Evolutionary conservation across 2,888 invertebrate genomes (phyloP).

Genomic region (Meteorus colon): DNA sequence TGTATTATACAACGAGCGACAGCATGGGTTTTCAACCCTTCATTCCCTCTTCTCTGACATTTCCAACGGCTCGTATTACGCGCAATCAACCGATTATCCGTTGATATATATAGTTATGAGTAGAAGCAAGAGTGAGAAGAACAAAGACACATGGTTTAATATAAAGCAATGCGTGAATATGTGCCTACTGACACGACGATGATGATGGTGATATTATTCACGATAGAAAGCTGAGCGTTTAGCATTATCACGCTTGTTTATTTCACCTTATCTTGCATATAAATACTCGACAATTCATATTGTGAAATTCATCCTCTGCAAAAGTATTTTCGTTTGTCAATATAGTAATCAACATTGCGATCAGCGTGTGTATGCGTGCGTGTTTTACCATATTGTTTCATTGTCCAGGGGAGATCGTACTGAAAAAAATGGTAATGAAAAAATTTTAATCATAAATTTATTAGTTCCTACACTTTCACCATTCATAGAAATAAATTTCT

Average conservation of each 20-base stretch:
- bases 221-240: conserved; percentile 17
- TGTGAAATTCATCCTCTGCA: background rate
- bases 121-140: background rate
- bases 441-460: no score
- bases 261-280: conserved; percentile 32
- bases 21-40: conserved; percentile 32
- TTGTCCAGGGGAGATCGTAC: background rate
- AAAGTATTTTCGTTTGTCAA: conserved; percentile 2
- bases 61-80: conserved; percentile 18
- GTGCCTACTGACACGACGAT: background rate
- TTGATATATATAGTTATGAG: background rate
- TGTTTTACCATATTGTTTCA: background rate
- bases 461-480: no score
- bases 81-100: conserved; percentile 35
- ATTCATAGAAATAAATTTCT: no score
- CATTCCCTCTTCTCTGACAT: conserved; percentile 8
- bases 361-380: background rate
- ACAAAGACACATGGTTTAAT: conserved; percentile 5
- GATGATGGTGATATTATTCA: conserved; percentile 16
- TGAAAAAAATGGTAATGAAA: background rate
- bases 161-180: background rate
- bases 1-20: conserved; percentile 16
- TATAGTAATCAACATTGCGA: background rate
- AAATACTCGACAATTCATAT: background rate
- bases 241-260: conserved; percentile 29